phyloP scores from a whole-genome alignment of 2,797 vertebrate species.

The Myotis daubentonii region DNA sequence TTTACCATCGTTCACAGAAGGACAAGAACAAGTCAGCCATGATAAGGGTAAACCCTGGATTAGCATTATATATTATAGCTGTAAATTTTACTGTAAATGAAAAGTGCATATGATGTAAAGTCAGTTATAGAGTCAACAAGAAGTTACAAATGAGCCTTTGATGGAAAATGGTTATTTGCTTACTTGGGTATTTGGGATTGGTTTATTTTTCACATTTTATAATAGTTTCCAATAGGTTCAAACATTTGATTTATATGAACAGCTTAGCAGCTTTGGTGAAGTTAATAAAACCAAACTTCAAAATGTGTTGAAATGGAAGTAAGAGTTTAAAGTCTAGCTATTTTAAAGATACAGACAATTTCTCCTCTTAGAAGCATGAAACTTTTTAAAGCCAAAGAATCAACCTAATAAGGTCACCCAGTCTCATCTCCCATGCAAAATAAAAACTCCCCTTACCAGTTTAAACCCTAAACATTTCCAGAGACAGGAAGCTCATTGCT shows the following conservation, averaged over 20 bases:
- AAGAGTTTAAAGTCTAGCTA: constrained; percentile 1
- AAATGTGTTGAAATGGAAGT: constrained; percentile 34
- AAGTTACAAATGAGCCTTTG: constrained; percentile 36
- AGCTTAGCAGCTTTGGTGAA: constrained; percentile 37
- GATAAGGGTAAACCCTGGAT: constrained; percentile 39
- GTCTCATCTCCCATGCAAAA: constrained; percentile 21
- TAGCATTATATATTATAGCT: constrained; percentile 26
- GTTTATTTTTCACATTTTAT: constrained; percentile 49
- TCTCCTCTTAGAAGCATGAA: constrained; percentile 3
- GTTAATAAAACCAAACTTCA: constrained; percentile 55
- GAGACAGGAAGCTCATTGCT: neutral
- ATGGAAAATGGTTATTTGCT: constrained; percentile 54
- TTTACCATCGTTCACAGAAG: constrained; percentile 71
- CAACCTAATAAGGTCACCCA: neutral
- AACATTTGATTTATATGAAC: constrained; percentile 45
- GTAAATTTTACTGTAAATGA: constrained; percentile 63
- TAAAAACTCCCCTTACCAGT: neutral
- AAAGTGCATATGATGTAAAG: constrained; percentile 54
- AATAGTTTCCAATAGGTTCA: neutral
- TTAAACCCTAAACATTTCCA: neutral
- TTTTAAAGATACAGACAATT: constrained; percentile 8
- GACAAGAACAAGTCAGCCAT: constrained; percentile 60
- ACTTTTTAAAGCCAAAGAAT: neutral
- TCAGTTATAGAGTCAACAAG: constrained; percentile 53
- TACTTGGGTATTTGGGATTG: constrained; percentile 49